A percentile compares a stretch with the other conserved stretches of the same genome.
Conservation (phyloP, 1,140 invertebrate species). For the Pseudoatta argentina region DNA sequence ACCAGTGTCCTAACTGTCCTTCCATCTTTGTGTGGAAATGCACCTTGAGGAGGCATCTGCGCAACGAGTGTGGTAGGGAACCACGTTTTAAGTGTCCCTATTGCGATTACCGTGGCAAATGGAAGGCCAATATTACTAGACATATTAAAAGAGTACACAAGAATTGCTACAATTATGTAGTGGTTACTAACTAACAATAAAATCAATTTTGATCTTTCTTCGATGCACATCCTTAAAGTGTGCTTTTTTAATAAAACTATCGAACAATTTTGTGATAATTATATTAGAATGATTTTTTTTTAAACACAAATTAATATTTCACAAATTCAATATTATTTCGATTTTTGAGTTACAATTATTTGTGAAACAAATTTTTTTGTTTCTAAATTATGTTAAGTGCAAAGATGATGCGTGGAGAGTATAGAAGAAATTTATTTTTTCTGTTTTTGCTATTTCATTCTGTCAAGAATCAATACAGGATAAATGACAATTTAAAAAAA, state of each 20-base stretch:
- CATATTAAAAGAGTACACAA: conserved; percentile 75
- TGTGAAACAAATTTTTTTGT: background rate
- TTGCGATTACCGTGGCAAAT: conserved; percentile 86
- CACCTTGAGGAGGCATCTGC: conserved; percentile 79
- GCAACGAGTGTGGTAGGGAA: conserved; percentile 84
- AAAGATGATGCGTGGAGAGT: background rate
- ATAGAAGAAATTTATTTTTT: background rate
- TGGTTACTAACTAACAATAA: background rate
- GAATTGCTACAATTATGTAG: conserved; percentile 35
- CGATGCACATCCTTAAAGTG: background rate
- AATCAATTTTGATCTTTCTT: background rate
- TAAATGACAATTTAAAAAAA: background rate
- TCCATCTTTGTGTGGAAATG: conserved; percentile 83
- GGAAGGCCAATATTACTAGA: conserved; percentile 74
- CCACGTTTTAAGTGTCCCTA: conserved; percentile 89
- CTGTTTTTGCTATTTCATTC: background rate
- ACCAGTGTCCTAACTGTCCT: conserved; percentile 80
- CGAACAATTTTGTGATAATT: conserved; percentile 1
- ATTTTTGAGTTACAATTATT: background rate
- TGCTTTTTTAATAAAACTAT: background rate
- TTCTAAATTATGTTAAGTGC: background rate
- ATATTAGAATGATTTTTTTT: background rate
- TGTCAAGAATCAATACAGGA: background rate
- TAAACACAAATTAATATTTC: background rate
- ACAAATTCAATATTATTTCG: background rate